A percentile compares a stretch with the other conserved stretches of the same genome.
Conservation (phyloP, 2,797 vertebrate genomes). For the Channa striata region DNA sequence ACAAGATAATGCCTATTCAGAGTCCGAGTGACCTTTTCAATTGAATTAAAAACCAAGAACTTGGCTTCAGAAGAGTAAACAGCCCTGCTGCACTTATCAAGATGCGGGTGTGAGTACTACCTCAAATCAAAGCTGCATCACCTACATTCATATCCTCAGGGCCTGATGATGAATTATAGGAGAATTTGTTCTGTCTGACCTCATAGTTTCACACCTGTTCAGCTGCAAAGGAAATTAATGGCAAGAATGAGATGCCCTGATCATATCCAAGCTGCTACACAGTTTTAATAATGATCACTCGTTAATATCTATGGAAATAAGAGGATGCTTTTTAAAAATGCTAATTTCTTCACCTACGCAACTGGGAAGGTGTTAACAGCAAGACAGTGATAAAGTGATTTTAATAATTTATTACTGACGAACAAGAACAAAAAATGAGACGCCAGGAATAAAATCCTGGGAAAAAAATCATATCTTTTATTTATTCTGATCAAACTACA, state of each 20-base stretch:
- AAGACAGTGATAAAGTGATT: conserved; percentile 20
- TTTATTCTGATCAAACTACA: conserved; percentile 17
- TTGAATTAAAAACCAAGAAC: no score
- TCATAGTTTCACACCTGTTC: conserved; percentile 53
- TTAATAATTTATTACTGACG: conserved; percentile 41
- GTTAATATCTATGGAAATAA: conserved; percentile 13
- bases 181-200: conserved; percentile 36
- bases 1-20: no score
- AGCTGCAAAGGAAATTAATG: conserved; percentile 55
- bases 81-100: no score
- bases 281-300: conserved; percentile 8
- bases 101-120: no score
- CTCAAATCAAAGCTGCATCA: not conserved
- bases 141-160: conserved; percentile 8
- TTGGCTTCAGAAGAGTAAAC: no score
- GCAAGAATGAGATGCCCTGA: conserved; percentile 22
- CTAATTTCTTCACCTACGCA: conserved; percentile 1
- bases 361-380: conserved; percentile 8
- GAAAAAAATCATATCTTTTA: conserved; percentile 17
- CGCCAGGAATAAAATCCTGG: not conserved
- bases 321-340: not conserved
- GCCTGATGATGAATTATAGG: conserved; percentile 56
- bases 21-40: no score
- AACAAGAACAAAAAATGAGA: conserved; percentile 8
- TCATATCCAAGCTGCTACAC: conserved; percentile 2